Evolutionary conservation across 1,140 invertebrate species (phyloP).

Genomic region (Saccostrea cuccullata): DNA sequence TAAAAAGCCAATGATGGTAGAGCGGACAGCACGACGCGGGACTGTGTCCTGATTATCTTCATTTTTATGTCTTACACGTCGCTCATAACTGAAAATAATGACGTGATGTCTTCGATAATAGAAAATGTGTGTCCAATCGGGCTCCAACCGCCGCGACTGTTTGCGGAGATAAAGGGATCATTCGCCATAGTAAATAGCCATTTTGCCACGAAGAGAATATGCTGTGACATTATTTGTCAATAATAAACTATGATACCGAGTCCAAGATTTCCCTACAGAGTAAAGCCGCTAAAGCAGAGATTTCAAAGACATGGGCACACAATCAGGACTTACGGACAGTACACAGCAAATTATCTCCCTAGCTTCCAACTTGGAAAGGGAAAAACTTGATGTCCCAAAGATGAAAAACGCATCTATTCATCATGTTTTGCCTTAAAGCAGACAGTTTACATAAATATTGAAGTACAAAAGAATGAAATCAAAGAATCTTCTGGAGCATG

Average conservation of each 20-base stretch:
- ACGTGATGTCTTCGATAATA: constrained; percentile 27
- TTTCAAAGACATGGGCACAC: neutral
- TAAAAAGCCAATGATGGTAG: constrained; percentile 1
- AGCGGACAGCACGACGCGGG: neutral
- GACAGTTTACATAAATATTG: constrained; percentile 29
- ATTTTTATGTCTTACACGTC: constrained; percentile 22
- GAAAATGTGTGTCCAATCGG: constrained; percentile 29
- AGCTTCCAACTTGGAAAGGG: neutral
- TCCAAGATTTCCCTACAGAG: neutral
- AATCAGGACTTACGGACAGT: constrained; percentile 5
- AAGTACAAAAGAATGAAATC: constrained; percentile 12
- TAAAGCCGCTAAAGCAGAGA: neutral
- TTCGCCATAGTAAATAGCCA: constrained; percentile 30
- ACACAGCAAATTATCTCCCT: constrained; percentile 1
- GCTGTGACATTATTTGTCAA: constrained; percentile 37
- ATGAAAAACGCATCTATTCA: constrained; percentile 10
- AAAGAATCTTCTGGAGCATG: constrained; percentile 13
- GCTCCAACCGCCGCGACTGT: constrained; percentile 11
- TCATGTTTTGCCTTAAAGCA: constrained; percentile 23
- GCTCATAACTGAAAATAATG: constrained; percentile 32
- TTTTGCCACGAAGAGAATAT: constrained; percentile 30
- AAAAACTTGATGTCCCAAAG: constrained; percentile 21
- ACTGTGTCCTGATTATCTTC: constrained; percentile 9
- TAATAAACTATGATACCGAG: constrained; percentile 21
- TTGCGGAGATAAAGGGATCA: constrained; percentile 23